These are phyloP conservation scores for Sitta carolinensis DNA, from an alignment of 2,797 vertebrate genomes.

Conservation along the genomic window DNA sequence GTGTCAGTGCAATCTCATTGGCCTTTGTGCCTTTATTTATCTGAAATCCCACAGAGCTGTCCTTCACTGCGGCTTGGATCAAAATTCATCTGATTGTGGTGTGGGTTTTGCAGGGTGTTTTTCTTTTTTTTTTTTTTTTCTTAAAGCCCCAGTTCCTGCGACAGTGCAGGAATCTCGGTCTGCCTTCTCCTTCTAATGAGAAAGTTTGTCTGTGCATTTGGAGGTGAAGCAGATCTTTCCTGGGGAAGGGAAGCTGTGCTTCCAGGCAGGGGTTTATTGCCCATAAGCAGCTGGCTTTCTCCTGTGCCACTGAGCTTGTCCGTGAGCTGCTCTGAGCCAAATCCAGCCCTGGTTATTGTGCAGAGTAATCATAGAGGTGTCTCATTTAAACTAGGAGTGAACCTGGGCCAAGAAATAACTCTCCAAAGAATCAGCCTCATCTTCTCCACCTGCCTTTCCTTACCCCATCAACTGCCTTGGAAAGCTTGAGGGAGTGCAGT, in stretches of 20 bases:
- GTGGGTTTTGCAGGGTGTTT: neutral
- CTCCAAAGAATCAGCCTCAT: neutral
- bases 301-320: neutral
- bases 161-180: neutral
- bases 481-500: neutral
- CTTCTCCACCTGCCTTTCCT: neutral
- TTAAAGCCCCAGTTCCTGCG: neutral
- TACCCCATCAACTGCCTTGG: accelerated
- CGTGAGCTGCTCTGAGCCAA: neutral
- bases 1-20: conserved; percentile 11
- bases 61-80: neutral
- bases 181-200: neutral
- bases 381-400: neutral
- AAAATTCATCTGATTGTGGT: neutral
- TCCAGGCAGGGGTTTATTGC: neutral
- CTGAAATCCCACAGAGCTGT: conserved; percentile 13
- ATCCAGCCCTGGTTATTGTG: neutral
- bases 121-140: neutral
- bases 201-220: neutral
- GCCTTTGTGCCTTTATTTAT: conserved; percentile 50
- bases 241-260: neutral
- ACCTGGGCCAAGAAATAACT: neutral
- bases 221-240: neutral
- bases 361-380: neutral
- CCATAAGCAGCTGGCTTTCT: neutral